Evolutionary conservation across 2,113 vertebrate genomes (phyloP).

Genomic region (Rafetus swinhoei): DNA sequence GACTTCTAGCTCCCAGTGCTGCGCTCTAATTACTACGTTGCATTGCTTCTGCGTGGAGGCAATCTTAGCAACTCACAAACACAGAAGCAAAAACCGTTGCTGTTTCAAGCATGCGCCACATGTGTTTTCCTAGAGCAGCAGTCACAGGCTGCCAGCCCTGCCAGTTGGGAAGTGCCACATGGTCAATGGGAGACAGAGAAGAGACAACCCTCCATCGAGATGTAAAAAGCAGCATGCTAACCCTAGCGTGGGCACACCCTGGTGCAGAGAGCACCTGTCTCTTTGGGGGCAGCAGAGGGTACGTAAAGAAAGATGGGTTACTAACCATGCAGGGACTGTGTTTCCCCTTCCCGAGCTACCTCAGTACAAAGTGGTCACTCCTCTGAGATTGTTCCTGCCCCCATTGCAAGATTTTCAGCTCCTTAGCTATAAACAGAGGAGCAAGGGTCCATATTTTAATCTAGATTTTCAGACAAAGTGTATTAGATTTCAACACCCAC

Average conservation of each 20-base stretch:
- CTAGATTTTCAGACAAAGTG: constrained; percentile 8
- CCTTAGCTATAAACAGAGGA: constrained; percentile 41
- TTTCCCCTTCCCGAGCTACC: constrained; percentile 49
- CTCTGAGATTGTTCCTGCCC: constrained; percentile 6
- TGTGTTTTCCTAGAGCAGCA: neutral
- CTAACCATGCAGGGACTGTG: neutral
- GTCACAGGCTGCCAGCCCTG: neutral
- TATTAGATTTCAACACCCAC: neutral
- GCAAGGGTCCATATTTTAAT: constrained; percentile 30
- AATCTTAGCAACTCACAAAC: neutral
- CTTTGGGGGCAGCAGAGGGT: neutral
- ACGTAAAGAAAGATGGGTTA: neutral
- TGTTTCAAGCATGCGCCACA: neutral
- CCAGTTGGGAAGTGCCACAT: neutral
- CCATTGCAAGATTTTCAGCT: neutral
- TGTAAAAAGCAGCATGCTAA: neutral
- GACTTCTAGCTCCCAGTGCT: neutral
- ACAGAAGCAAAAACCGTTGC: neutral
- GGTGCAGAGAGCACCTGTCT: neutral
- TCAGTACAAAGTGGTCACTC: constrained; percentile 27
- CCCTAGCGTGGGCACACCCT: neutral
- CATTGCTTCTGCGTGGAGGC: neutral
- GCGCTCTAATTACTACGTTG: neutral
- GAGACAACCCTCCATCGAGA: neutral
- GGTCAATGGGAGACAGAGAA: neutral